Base-by-base conservation (phyloP, 2,888 invertebrate species). In the Leucophora obtusa region DNA sequence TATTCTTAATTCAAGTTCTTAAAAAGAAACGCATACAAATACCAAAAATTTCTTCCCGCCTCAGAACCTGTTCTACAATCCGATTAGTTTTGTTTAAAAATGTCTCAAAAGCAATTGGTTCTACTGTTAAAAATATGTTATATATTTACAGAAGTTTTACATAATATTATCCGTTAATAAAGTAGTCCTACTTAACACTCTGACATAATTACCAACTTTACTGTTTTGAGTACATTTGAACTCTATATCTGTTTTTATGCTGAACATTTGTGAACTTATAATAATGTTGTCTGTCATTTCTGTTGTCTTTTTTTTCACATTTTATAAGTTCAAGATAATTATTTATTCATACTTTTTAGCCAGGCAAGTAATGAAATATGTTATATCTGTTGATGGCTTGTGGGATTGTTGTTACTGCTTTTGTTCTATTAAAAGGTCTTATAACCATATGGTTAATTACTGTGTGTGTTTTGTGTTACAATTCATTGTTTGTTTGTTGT, bases 281-380 rank as follows among this genome's bases (percentile, higher is more conserved):
- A 47, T 14, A n/a, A 47, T 7, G 14, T 47, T 47, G 10, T n/a
- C 43, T 47, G 43, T 47, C n/a, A 47, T n/a, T 14, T 47, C 43
- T 47, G 14, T 47, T 38, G 10, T 35, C 38, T 2, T n/a, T 47
- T 47, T 47, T n/a, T 7, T n/a, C 5, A 47, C 28, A 28, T 28
- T 47, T 14, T n/a, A 7, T n/a, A n/a, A 14, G 4, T 8, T 7
- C 17, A 21, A 62, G 17, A 47, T 56, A 33, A 71, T 62, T 62
- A 72, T 63, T 72, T 54, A 71, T 71, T 71, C 43, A 71, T 62
- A 62, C 54, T 24, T 63, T 63, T 43, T 35, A 17, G 54, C 63
- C 63, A 63, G 72, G 7, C 54, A 54, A 62, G n/a, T 15, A 62
- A 62, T 43, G 60, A 62, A 15, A 43, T 47, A 9, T 60, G 8